phyloP scores from a whole-genome alignment of 2,113 vertebrate species.

The Menura novaehollandiae region DNA sequence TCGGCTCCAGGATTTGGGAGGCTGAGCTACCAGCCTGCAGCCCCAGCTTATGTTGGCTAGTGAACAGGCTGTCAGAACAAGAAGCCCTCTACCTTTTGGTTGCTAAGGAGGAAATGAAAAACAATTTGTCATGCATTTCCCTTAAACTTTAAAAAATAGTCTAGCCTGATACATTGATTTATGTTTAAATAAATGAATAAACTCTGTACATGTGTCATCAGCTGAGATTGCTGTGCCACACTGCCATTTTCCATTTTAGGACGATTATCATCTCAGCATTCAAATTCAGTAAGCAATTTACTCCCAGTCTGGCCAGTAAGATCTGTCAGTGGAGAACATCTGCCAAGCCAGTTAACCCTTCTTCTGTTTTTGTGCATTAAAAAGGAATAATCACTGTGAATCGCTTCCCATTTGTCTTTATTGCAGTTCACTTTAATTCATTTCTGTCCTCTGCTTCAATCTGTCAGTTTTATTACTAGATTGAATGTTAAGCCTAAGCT shows the following conservation, averaged over 20 bases:
- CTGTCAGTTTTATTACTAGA: conserved; percentile 23
- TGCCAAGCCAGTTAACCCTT: conserved; percentile 11
- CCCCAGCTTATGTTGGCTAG: not conserved
- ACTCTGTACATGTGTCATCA: not conserved
- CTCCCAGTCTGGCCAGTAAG: not conserved
- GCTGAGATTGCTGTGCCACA: not conserved
- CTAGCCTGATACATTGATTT: not conserved
- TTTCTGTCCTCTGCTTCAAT: conserved; percentile 8
- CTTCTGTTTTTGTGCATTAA: not conserved
- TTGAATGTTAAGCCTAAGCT: conserved; percentile 22
- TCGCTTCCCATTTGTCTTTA: not conserved
- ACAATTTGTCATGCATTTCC: not conserved
- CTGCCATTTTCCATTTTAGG: not conserved
- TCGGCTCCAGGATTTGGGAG: not conserved
- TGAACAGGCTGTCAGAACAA: not conserved
- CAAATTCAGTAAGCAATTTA: not conserved
- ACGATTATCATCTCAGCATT: not conserved
- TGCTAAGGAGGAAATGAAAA: not conserved
- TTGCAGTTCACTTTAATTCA: conserved; percentile 4
- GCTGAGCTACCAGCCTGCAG: not conserved
- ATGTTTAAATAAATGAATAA: not conserved
- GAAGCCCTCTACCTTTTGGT: not conserved
- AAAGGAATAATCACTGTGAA: not conserved
- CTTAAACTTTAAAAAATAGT: not conserved
- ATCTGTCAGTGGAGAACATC: not conserved